phyloP scores from a whole-genome alignment of 1,140 invertebrate species.

The Luehdorfia chinensis region DNA sequence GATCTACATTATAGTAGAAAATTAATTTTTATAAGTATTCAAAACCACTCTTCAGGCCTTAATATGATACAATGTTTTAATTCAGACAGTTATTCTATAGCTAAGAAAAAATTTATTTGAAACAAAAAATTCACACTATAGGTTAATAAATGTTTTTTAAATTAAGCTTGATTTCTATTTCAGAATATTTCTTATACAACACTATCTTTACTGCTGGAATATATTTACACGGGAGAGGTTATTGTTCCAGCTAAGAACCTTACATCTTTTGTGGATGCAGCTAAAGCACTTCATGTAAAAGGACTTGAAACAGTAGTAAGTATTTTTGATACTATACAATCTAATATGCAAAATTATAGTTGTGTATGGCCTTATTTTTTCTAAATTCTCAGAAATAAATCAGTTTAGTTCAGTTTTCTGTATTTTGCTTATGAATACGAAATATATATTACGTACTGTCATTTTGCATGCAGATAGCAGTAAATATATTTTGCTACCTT shows the following conservation, averaged over 20 bases:
- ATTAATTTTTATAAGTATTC: too few species aligned
- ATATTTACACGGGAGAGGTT: conserved; percentile 71
- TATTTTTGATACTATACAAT: conserved; percentile 13
- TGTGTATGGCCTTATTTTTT: not conserved
- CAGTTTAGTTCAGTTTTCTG: too few species aligned
- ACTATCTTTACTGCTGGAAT: conserved; percentile 58
- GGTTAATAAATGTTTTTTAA: not conserved
- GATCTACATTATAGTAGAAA: too few species aligned
- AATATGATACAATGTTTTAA: too few species aligned
- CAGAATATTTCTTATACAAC: conserved; percentile 66
- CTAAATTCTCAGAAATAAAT: too few species aligned
- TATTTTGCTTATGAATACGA: too few species aligned
- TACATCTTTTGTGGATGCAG: conserved; percentile 55
- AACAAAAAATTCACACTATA: not conserved
- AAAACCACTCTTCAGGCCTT: too few species aligned
- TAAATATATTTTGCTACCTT: too few species aligned
- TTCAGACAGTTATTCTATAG: too few species aligned
- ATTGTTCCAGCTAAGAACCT: conserved; percentile 53
- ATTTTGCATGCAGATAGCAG: too few species aligned
- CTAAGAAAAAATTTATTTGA: not conserved
- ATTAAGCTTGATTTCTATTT: conserved; percentile 25
- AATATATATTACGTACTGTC: too few species aligned
- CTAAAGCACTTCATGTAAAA: conserved; percentile 66
- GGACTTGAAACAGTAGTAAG: conserved; percentile 62
- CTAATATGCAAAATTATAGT: not conserved